Percentiles rank a stretch among this genome's conserved stretches.
phyloP scores from a whole-genome alignment of 2,888 invertebrate species.

The Aphodius granarius region DNA sequence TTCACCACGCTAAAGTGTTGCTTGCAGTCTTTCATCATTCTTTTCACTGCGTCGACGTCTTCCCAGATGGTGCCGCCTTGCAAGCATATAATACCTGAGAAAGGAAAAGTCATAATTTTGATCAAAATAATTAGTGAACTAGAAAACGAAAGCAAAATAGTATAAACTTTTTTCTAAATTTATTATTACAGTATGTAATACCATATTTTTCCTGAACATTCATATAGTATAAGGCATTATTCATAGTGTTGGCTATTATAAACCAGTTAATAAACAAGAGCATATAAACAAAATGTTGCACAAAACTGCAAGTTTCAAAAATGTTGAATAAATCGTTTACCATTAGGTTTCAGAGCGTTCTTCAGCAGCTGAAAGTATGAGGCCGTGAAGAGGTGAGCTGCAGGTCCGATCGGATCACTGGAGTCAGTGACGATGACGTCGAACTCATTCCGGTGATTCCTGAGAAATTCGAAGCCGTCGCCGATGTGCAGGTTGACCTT shows the following conservation, averaged over 20 bases:
- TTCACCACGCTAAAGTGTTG: constrained; percentile 71
- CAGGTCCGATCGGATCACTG: constrained; percentile 92
- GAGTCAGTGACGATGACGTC: constrained; percentile 99
- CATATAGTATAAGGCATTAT: too few species aligned
- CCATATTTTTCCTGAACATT: too few species aligned
- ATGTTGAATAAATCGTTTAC: too few species aligned
- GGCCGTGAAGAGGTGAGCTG: constrained; percentile 60
- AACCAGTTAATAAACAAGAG: too few species aligned
- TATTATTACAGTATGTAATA: too few species aligned
- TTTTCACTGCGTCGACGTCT: constrained; percentile 69
- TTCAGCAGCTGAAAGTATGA: constrained; percentile 67
- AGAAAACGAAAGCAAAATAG: too few species aligned
- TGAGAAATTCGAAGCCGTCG: constrained; percentile 95
- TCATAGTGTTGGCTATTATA: too few species aligned
- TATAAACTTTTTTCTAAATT: too few species aligned
- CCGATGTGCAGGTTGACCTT: constrained; percentile 78
- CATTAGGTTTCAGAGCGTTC: constrained; percentile 66
- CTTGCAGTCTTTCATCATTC: constrained; percentile 74
- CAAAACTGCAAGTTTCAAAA: too few species aligned
- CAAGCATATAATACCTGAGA: constrained; percentile 75
- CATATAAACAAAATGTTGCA: too few species aligned
- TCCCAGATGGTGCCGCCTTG: constrained; percentile 85
- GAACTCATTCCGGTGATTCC: constrained; percentile 79
- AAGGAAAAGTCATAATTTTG: too few species aligned
- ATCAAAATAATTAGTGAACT: too few species aligned